Base-by-base conservation (phyloP, 2,888 invertebrate species). In the Allolobophora icterica region DNA sequence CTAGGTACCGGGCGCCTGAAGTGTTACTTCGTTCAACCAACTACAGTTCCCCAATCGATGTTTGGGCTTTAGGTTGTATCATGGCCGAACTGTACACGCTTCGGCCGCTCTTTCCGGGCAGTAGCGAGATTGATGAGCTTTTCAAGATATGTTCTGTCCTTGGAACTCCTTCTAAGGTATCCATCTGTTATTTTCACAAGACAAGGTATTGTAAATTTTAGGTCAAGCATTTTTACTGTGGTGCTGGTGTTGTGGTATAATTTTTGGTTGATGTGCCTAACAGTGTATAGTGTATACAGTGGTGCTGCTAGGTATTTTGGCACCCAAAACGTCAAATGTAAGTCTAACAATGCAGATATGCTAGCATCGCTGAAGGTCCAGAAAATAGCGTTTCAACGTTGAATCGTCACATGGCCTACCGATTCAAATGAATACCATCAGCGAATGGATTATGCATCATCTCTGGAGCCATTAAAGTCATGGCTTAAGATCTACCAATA, bases 41-140 rank as follows among this genome's bases (percentile, higher is more conserved):
- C 92, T 99, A 99, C 96, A 98, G 97, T 94, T 98, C 98, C 92
- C 98, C 99, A 0, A 99, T 99, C 93, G 99, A 99, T 96, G 96
- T 99, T 93, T 99, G 99, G 99, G 99, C 99, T 5, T 97, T 99
- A 90, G 99, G 99, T 89, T 99, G 99, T 94, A 99, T 99, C 93
- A 98, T 98, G 96, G 98, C 99, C 15, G 99, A 99, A 96, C 96
- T 99, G 91, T 99, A 99, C 95, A 98, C 98, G 84, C 97, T 98
- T 94, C 97, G 99, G 89, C 99, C 99, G 0, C 96, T 99, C 45
- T 99, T 99, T 95, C 99, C 99, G 0, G 99, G 99, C 8, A 98
- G 97, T 94, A 98, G 98, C 92, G 99, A 99, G 96, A 98, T 99
- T 92, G 99, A 99, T 95, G 98, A 99, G 96, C 96, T 99, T 92